A percentile compares a stretch with the other conserved stretches of the same genome.
phyloP scores from a whole-genome alignment of 2,113 vertebrate genomes.

The Tylochromis polylepis region DNA sequence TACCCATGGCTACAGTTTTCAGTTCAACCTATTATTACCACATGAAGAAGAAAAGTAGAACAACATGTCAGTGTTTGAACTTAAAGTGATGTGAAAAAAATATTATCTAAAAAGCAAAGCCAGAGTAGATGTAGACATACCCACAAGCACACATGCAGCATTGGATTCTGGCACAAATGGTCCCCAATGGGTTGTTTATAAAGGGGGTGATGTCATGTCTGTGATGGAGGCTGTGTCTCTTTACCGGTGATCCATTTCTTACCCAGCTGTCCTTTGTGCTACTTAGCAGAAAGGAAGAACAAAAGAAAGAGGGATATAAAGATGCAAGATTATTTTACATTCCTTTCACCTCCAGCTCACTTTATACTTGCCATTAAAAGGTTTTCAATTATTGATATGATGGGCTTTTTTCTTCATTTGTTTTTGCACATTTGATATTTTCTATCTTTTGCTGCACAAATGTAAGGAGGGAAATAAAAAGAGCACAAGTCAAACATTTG shows the following conservation, averaged over 20 bases:
- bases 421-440: neutral
- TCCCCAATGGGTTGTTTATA: constrained; percentile 52
- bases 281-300: constrained; percentile 20
- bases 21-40: neutral
- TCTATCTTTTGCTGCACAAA: neutral
- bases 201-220: constrained; percentile 73
- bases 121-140: neutral
- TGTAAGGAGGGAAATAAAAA: neutral
- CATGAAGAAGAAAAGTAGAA: neutral
- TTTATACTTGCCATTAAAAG: neutral
- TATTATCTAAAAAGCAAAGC: neutral
- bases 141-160: neutral
- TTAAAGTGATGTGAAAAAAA: neutral
- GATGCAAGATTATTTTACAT: neutral
- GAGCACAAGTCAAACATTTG: neutral
- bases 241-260: constrained; percentile 59
- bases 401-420: neutral
- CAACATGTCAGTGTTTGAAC: neutral
- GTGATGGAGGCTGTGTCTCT: constrained; percentile 55
- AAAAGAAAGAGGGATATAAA: neutral
- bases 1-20: neutral
- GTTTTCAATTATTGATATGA: neutral
- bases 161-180: constrained; percentile 48
- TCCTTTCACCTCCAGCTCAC: neutral
- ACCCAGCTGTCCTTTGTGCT: constrained; percentile 50